Percentiles rank a stretch among this genome's conserved stretches.
Conservation (phyloP, 1,140 invertebrate genomes). For the Trinorchestia longiramus region DNA sequence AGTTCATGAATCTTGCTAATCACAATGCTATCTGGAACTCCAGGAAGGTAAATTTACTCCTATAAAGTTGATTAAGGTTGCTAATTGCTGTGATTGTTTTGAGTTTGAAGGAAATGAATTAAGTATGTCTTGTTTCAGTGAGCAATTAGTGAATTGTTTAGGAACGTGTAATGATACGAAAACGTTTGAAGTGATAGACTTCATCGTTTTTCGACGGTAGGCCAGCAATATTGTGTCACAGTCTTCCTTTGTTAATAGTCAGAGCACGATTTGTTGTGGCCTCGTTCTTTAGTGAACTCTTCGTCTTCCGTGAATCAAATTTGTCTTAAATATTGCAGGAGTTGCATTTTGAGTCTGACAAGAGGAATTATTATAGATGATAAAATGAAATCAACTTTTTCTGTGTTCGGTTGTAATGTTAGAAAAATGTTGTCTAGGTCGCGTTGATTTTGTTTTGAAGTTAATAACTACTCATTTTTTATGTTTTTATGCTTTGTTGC, state of each 20-base stretch:
- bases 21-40: conserved; percentile 95
- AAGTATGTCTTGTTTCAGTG: background rate
- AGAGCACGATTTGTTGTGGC: too few species aligned
- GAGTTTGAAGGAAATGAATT: background rate
- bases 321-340: background rate
- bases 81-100: background rate
- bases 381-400: background rate
- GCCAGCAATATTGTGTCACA: background rate
- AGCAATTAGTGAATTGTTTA: background rate
- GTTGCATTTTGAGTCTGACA: background rate
- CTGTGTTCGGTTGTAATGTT: background rate
- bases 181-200: too few species aligned
- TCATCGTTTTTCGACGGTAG: background rate
- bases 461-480: background rate
- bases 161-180: too few species aligned
- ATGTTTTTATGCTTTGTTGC: background rate
- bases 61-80: too few species aligned
- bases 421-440: background rate
- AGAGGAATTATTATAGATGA: background rate
- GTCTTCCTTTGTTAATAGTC: background rate
- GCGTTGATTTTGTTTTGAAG: background rate
- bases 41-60: conserved; percentile 71
- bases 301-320: background rate
- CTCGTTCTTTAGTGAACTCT: too few species aligned
- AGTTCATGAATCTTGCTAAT: conserved; percentile 95